Evolutionary conservation across 2,113 vertebrate genomes (phyloP), one percentile per base, ranked within the genome.

Genomic region (Atrichornis clamosus): DNA sequence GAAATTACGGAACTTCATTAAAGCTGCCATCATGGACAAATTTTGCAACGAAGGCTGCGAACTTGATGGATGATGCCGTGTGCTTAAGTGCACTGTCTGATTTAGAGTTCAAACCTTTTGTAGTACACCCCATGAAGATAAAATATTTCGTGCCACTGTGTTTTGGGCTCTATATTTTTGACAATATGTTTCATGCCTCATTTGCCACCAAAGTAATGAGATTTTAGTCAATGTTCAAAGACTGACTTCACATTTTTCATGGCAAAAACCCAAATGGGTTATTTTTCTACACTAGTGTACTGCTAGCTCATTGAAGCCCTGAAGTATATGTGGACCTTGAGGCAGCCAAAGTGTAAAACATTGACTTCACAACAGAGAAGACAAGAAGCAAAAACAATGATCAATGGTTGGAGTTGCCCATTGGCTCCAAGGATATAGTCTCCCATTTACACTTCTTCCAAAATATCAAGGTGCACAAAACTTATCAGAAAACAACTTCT

Each of bases 1-100:
- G 79, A 96, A 95, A 96, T 95, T 95, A 96, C 15, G 2, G 88
- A 96, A 90, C 92, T 92, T 96, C 95, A 93, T 97, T 96, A 97
- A 91, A 87, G 87, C 77, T 89, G 93, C 70, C 86, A 95, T 91
- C 84, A 82, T 69, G 67, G 89, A 94, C 72, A 96, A 93, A 93
- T 96, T 92, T 95, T 92, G 85, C 85, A 75, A 94, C 1, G 1
- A 94, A 89, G 4, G 21, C 73, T 23, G 11, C 7, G 11, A 50
- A 13, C 35, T 63, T 96, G 95, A 96, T 56, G 83, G 82, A 96
- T 84, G 85, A 74, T 3, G 2, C 64, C 27, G n/a, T 60, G 56
- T 33, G 68, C 52, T 63, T 90, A 96, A 94, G 85, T 88, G 82
- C 67, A 90, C 33, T 86, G 55, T 87, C 93, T 96, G 95, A 96